These are phyloP conservation scores for Poeciliopsis occidentalis DNA, from an alignment of 2,113 vertebrate species.

Conservation along the genomic window DNA sequence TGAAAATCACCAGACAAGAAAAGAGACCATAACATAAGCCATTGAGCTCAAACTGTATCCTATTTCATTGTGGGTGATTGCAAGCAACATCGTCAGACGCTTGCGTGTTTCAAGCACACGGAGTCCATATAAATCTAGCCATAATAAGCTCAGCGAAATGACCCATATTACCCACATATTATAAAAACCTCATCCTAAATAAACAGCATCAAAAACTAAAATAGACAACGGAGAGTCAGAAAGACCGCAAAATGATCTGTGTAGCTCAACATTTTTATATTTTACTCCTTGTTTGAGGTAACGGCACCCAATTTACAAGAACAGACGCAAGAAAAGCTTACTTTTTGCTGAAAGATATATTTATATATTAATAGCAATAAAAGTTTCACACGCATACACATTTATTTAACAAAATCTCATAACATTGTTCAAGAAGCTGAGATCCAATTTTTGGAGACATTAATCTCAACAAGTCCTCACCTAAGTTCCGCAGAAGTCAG, in stretches of 20 bases:
- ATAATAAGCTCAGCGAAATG: slow-evolving; percentile 33
- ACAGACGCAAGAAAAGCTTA: slow-evolving; percentile 22
- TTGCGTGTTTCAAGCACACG: not conserved
- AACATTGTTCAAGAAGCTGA: slow-evolving; percentile 63
- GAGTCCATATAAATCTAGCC: slow-evolving; percentile 20
- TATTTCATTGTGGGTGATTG: slow-evolving; percentile 38
- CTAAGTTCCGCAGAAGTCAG: slow-evolving; percentile 23
- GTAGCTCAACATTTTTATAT: slow-evolving; percentile 42
- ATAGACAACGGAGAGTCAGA: slow-evolving; percentile 39
- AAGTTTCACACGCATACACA: slow-evolving; percentile 52
- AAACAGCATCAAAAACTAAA: slow-evolving; percentile 48
- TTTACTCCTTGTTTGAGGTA: slow-evolving; percentile 65
- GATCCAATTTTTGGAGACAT: slow-evolving; percentile 60
- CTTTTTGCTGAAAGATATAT: slow-evolving; percentile 37
- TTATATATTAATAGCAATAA: slow-evolving; percentile 56
- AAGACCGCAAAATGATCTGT: slow-evolving; percentile 68
- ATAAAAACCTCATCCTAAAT: slow-evolving; percentile 32
- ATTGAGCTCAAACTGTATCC: slow-evolving; percentile 19
- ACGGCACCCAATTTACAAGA: slow-evolving; percentile 41
- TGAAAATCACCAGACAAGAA: slow-evolving; percentile 61
- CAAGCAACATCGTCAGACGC: not conserved
- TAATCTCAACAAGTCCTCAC: slow-evolving; percentile 48
- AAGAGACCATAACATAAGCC: slow-evolving; percentile 47
- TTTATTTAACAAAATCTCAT: slow-evolving; percentile 65
- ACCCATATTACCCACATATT: slow-evolving; percentile 44